Base-by-base conservation (phyloP, 2,113 vertebrate species). In the Clarias magur region DNA sequence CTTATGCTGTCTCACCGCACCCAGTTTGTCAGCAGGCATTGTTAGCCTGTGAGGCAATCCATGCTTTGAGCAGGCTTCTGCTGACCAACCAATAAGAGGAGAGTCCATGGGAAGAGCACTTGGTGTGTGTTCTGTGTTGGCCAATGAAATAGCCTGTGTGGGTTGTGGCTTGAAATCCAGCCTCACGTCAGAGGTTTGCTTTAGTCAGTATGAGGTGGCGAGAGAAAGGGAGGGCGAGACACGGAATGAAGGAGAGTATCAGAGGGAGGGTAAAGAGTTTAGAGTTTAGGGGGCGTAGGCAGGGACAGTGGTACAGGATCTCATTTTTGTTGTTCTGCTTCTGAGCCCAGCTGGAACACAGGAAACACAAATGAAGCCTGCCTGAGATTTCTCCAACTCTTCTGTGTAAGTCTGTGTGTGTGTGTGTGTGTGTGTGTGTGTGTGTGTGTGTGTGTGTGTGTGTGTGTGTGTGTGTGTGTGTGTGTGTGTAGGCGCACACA, bases 21-120 rank as follows among this genome's bases (percentile, higher is more conserved):
- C 87, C 82, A 85, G 82, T 83, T 70, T 87, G 87, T 92, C 89
- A 90, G 85, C 89, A 89, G 82, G 86, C 91, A 95, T 95, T 92
- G 91, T 92, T 95, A 88, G 82, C 80, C 91, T 80, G 89, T 95
- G 94, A 95, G 79, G 93, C 94, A 95, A 94, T 93, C 92, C 80
- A 83, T 88, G 90, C 65, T 87, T 90, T 73, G 67, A 73, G 85
- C 89, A 85, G 88, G 91, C 88, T 88, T 88, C 89, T 85, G 80
- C 76, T 89, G 76, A 80, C 72, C 83, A 85, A 92, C 94, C 95
- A 94, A 94, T 94, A 87, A 72, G 86, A 88, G 70, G 9, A 0
- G 65, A 4, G 91, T 88, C 88, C 88, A 84, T 84, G 92, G 92
- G 88, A 91, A 90, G 91, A 38, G 86, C 68, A 59, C 82, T 87